A percentile compares a stretch with the other conserved stretches of the same genome.
phyloP scores from a whole-genome alignment of 2,113 vertebrate genomes.

The Lagopus leucura region DNA sequence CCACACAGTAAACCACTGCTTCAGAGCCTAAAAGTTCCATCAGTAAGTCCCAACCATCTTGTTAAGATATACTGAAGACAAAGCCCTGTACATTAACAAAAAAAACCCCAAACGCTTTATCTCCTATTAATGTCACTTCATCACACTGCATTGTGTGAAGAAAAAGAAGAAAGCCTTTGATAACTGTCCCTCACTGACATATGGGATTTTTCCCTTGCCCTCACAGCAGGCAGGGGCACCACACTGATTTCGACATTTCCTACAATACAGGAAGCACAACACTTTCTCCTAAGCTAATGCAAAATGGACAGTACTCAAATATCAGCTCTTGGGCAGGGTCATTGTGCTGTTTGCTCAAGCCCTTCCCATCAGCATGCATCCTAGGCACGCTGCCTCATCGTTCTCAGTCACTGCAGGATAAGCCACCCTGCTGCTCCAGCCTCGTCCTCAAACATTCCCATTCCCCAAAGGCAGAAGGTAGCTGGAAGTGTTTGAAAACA shows the following conservation, averaged over 20 bases:
- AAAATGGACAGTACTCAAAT: neutral
- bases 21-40: neutral
- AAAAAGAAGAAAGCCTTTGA: constrained; percentile 48
- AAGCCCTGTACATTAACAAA: neutral
- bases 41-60: neutral
- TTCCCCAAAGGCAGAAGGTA: neutral
- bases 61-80: neutral
- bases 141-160: neutral
- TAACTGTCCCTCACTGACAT: neutral
- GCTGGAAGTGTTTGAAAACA: neutral
- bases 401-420: neutral
- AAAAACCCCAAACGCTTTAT: neutral
- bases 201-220: constrained; percentile 1
- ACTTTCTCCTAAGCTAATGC: neutral
- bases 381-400: neutral
- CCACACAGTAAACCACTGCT: neutral
- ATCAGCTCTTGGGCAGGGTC: fast-evolving
- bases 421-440: neutral
- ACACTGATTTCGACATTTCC: neutral
- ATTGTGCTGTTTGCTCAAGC: neutral
- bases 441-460: neutral
- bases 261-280: neutral
- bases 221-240: constrained; percentile 48
- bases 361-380: neutral
- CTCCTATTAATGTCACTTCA: neutral